Conservation (phyloP, 2,113 vertebrate species). For the Chamaetylas fuelleborni region DNA sequence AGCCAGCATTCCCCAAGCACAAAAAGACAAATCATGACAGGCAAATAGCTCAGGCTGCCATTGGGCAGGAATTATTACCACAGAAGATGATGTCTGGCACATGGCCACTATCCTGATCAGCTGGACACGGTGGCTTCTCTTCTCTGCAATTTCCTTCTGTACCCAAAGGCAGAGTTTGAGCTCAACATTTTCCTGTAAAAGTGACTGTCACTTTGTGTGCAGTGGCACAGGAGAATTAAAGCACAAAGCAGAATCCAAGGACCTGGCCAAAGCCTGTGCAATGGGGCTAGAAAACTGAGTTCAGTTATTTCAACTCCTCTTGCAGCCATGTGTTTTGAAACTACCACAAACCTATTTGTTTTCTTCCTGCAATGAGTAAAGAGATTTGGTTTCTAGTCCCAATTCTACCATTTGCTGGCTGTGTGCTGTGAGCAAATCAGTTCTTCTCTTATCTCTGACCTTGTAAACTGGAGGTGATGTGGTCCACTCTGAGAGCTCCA, state of each 20-base stretch:
- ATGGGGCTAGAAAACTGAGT: neutral
- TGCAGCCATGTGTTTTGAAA: neutral
- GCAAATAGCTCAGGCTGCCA: constrained; percentile 53
- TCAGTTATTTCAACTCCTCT: neutral
- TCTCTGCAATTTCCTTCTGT: neutral
- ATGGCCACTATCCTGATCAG: constrained; percentile 7
- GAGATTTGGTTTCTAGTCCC: neutral
- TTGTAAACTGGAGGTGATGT: neutral
- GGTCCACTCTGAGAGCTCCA: neutral
- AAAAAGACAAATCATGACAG: constrained; percentile 58
- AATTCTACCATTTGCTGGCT: neutral
- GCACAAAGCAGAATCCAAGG: neutral
- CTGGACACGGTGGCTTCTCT: neutral
- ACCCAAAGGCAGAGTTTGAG: neutral
- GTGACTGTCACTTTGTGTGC: neutral
- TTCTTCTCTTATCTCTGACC: neutral
- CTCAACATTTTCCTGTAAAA: neutral
- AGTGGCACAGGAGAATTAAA: neutral
- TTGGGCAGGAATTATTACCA: constrained; percentile 50
- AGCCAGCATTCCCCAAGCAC: constrained; percentile 49
- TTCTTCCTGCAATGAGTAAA: neutral
- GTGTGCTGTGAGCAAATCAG: neutral
- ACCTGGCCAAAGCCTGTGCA: neutral
- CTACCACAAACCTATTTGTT: neutral
- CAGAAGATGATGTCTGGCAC: constrained; percentile 36